Conservation (phyloP, 2,797 vertebrate species). For the Sebastes nivosus region DNA sequence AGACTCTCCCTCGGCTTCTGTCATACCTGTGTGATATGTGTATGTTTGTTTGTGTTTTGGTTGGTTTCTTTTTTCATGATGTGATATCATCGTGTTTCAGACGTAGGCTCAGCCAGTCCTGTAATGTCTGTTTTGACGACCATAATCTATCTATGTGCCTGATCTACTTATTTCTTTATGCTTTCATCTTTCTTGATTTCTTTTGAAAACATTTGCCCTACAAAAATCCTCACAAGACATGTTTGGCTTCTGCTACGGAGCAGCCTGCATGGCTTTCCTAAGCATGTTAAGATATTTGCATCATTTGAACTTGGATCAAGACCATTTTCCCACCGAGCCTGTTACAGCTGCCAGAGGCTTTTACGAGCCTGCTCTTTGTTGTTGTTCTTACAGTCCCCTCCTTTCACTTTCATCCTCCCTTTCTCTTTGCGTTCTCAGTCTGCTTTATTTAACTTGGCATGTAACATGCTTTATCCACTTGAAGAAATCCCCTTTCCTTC, state of each 20-base stretch:
- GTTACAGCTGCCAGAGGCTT: background rate
- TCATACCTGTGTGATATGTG: background rate
- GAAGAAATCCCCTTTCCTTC: background rate
- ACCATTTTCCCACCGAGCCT: background rate
- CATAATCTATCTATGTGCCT: background rate
- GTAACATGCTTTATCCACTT: rapidly evolving
- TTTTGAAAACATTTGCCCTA: background rate
- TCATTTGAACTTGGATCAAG: background rate
- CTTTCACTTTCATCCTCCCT: constrained; percentile 29
- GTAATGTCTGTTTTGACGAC: background rate
- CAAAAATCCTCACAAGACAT: background rate
- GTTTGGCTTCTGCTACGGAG: background rate
- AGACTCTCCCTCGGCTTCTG: background rate
- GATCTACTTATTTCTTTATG: background rate
- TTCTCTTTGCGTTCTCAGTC: constrained; percentile 22
- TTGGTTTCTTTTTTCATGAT: background rate
- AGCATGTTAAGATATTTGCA: background rate
- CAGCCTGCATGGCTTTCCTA: background rate
- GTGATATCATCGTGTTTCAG: background rate
- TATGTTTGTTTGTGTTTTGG: background rate
- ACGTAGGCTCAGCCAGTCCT: background rate
- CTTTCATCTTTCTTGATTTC: background rate
- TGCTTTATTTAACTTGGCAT: background rate
- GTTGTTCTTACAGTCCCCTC: background rate
- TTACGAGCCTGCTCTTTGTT: background rate